Base-by-base conservation (phyloP, 1,140 invertebrate genomes). In the Sycobia sp. region DNA sequence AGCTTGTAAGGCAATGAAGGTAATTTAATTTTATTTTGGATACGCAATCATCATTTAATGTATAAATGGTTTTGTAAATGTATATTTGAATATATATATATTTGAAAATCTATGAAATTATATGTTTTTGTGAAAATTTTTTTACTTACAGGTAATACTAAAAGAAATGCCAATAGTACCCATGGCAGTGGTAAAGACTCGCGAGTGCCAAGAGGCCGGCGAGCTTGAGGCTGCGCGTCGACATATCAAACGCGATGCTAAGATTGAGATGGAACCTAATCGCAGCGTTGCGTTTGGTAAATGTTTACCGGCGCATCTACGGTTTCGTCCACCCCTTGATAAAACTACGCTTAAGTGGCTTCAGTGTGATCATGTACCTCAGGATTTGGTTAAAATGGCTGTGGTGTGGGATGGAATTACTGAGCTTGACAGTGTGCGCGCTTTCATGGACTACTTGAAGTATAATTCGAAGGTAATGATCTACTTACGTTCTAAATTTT, bases 361-460 rank as follows among this genome's bases (percentile, higher is more conserved):
- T 1, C 68, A 75, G 9, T 80, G 78, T 20, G 76, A 84, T 46
- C 73, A 80, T 50, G 82, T 86, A 18, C 84, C 83, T 0, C 74
- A 79, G 41, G 84, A 86, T 41, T 62, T 88, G 1, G 78, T 82
- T 32, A 82, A 80, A 3, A 87, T 88, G 86, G 78, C 84, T 1
- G 74, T 75, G 18, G 82, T 87, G 2, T 87, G 83, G 84, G 76
- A 84, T 16, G 82, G 79, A 5, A 84, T 88, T 20, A 78, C 82
- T 20, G 75, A 86, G 71, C 71, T 87, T 4, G 62, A 74, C 9
- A 76, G 73, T 58, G 76, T 79, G 4, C 69, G 67, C 27, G 56
- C 72, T 44, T 81, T 79, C 66, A 27, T 73, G 0, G 64, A 72
- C n/a, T 82, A 76, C 73, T 51, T 81, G 1, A 47, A 67, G 14